These are phyloP conservation scores for Sylvietta virens DNA, from an alignment of 2,113 vertebrate species.

Conservation along the genomic window DNA sequence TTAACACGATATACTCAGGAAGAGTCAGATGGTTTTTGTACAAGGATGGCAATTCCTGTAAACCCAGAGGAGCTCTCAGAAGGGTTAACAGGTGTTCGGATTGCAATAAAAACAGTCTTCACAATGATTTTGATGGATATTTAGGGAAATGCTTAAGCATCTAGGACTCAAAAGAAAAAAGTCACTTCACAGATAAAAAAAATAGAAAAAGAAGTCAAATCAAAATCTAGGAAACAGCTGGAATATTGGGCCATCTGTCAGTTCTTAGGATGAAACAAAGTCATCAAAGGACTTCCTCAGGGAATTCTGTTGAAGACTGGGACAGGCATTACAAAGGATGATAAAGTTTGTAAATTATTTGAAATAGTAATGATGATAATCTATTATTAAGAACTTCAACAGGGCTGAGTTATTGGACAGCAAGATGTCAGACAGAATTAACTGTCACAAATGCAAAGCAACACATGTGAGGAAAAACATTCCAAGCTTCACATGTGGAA, in stretches of 20 bases:
- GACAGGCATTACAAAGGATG: neutral
- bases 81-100: neutral
- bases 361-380: neutral
- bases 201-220: neutral
- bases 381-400: neutral
- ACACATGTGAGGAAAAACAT: accelerated
- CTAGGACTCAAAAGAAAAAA: neutral
- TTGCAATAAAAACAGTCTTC: accelerated
- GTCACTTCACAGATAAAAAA: accelerated
- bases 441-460: neutral
- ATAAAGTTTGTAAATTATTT: neutral
- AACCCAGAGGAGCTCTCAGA: neutral
- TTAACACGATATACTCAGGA: neutral
- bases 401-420: neutral
- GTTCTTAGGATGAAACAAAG: neutral
- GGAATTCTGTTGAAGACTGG: neutral
- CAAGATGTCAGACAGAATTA: neutral
- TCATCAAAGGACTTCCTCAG: neutral
- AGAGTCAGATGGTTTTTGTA: neutral
- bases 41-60: neutral
- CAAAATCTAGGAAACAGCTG: neutral
- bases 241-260: neutral
- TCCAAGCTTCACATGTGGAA: neutral
- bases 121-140: neutral
- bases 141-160: neutral